Evolutionary conservation across 2,888 invertebrate species (phyloP).

Genomic region (Neria commutata): DNA sequence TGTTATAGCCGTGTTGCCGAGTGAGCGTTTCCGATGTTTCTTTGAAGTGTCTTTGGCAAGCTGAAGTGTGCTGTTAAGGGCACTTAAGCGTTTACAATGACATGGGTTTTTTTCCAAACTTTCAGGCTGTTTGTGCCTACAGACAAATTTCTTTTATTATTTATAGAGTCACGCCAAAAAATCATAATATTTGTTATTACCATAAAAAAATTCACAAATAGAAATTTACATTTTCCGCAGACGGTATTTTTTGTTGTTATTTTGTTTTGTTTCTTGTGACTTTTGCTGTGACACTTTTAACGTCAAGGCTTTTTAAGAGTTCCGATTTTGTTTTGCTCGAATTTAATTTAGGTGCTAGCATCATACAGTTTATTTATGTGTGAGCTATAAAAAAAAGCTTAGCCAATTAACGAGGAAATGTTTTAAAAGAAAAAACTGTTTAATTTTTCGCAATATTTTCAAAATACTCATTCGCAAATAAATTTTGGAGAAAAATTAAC

Average conservation of each 20-base stretch:
- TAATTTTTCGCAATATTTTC: too few relatives aligned
- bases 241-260: constrained; percentile 14
- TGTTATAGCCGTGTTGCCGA: not conserved
- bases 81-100: constrained; percentile 18
- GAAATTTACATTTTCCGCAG: too few relatives aligned
- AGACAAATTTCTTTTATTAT: not conserved
- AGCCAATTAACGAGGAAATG: too few relatives aligned
- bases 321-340: too few relatives aligned
- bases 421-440: too few relatives aligned
- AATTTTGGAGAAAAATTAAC: too few relatives aligned
- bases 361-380: too few relatives aligned
- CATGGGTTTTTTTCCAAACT: not conserved
- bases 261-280: constrained; percentile 2
- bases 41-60: not conserved
- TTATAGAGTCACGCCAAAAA: constrained; percentile 6
- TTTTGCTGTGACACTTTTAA: not conserved
- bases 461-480: too few relatives aligned
- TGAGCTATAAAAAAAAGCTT: too few relatives aligned
- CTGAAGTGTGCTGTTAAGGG: constrained; percentile 14
- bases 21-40: not conserved
- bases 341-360: too few relatives aligned
- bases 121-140: not conserved
- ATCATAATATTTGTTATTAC: constrained; percentile 6
- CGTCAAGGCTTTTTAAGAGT: not conserved
- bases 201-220: constrained; percentile 9